phyloP scores from a whole-genome alignment of 2,888 invertebrate genomes.

The Mechanitis mazaeus region DNA sequence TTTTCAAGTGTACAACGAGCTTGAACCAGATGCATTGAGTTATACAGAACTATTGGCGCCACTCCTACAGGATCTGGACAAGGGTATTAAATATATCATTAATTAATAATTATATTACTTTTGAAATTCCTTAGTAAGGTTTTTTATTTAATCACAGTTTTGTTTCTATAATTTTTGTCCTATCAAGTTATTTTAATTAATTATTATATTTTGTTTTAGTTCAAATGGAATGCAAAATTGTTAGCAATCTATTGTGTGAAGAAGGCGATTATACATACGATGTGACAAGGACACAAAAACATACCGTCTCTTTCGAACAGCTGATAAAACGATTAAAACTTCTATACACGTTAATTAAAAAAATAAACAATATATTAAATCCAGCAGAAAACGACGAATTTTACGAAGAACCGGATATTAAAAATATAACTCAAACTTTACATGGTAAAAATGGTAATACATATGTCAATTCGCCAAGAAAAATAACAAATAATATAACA shows the following conservation, averaged over 20 bases:
- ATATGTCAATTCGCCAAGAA: conserved; percentile 46
- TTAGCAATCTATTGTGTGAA: conserved; percentile 50
- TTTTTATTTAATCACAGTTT: too few relatives aligned
- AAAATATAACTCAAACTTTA: conserved; percentile 52
- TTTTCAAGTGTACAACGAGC: conserved; percentile 51
- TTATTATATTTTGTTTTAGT: conserved; percentile 41
- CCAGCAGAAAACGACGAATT: conserved; percentile 60
- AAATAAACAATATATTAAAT: conserved; percentile 50
- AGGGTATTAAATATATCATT: conserved; percentile 41
- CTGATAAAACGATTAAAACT: conserved; percentile 59
- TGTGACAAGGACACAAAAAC: conserved; percentile 39
- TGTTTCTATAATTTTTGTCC: background rate
- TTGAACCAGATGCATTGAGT: conserved; percentile 57
- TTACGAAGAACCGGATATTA: conserved; percentile 43
- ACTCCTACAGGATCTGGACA: conserved; percentile 52
- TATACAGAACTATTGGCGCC: conserved; percentile 44
- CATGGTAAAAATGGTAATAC: conserved; percentile 42
- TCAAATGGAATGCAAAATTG: conserved; percentile 62
- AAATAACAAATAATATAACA: conserved; percentile 40
- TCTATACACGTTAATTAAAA: conserved; percentile 55
- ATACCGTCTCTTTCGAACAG: conserved; percentile 45
- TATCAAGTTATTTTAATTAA: background rate
- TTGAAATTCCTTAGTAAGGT: too few relatives aligned
- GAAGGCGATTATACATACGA: conserved; percentile 44
- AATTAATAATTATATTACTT: background rate